These are phyloP conservation scores for Dolichoris vasculosae DNA, from an alignment of 1,140 invertebrate species.

Conservation along the genomic window DNA sequence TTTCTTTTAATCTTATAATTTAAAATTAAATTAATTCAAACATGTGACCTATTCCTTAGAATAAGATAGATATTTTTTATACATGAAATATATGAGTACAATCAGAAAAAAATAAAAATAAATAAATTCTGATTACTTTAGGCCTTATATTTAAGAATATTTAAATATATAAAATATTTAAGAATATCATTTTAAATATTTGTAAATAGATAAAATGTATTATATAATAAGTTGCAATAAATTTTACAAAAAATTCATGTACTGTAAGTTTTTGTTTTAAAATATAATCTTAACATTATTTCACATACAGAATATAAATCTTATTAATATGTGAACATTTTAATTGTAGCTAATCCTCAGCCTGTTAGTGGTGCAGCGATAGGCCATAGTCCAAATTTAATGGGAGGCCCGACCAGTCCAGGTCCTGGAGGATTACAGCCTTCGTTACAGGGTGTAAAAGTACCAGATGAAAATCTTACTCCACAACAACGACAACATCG, in stretches of 20 bases:
- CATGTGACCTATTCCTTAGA: too few species aligned
- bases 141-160: too few species aligned
- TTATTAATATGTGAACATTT: neutral
- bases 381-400: constrained; percentile 72
- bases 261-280: too few species aligned
- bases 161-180: too few species aligned
- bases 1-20: neutral
- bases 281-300: neutral
- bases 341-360: constrained; percentile 67
- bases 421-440: constrained; percentile 76
- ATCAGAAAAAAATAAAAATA: neutral
- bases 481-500: constrained; percentile 95
- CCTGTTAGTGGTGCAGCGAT: constrained; percentile 66
- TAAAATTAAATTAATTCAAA: neutral
- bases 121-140: neutral
- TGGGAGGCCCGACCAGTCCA: constrained; percentile 73
- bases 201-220: too few species aligned
- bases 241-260: too few species aligned
- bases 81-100: neutral
- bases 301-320: neutral
- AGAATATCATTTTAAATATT: too few species aligned
- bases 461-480: constrained; percentile 96
- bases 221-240: too few species aligned
- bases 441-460: constrained; percentile 86
- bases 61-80: neutral